A percentile compares a stretch with the other conserved stretches of the same genome.
Conservation (phyloP, 2,888 invertebrate species). For the Eupeodes luniger region DNA sequence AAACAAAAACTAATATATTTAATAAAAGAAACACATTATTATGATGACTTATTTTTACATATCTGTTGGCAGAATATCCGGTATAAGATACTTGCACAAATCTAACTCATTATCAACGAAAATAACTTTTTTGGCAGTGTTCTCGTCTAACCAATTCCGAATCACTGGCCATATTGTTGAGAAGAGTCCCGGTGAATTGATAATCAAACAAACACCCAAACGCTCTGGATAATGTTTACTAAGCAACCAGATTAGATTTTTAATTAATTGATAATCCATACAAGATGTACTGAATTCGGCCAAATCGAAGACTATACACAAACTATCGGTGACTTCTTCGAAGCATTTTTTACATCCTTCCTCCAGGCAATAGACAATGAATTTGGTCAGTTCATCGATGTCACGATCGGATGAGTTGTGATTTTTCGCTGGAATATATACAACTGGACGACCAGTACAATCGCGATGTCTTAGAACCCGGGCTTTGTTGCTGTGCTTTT, state of each 20-base stretch:
- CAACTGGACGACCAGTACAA: slow-evolving; percentile 89
- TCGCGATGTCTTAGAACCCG: slow-evolving; percentile 90
- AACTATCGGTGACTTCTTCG: slow-evolving; percentile 91
- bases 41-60: slow-evolving; percentile 84
- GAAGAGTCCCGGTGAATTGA: slow-evolving; percentile 90
- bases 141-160: slow-evolving; percentile 91
- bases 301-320: slow-evolving; percentile 92
- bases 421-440: slow-evolving; percentile 92
- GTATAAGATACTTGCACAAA: slow-evolving; percentile 90
- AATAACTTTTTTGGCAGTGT: slow-evolving; percentile 90
- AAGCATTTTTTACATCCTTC: slow-evolving; percentile 91
- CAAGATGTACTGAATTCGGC: slow-evolving; percentile 89
- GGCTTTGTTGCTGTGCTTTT: slow-evolving; percentile 88
- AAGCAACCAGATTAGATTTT: slow-evolving; percentile 91
- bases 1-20: not conserved
- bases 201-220: slow-evolving; percentile 90
- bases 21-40: not conserved
- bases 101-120: slow-evolving; percentile 89
- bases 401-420: slow-evolving; percentile 89
- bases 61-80: slow-evolving; percentile 90
- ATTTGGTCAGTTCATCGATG: slow-evolving; percentile 91
- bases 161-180: slow-evolving; percentile 92
- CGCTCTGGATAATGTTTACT: slow-evolving; percentile 92
- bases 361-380: slow-evolving; percentile 91
- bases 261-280: slow-evolving; percentile 92